Conservation (phyloP, 1,140 invertebrate species). For the Drosophila fuyamai region DNA sequence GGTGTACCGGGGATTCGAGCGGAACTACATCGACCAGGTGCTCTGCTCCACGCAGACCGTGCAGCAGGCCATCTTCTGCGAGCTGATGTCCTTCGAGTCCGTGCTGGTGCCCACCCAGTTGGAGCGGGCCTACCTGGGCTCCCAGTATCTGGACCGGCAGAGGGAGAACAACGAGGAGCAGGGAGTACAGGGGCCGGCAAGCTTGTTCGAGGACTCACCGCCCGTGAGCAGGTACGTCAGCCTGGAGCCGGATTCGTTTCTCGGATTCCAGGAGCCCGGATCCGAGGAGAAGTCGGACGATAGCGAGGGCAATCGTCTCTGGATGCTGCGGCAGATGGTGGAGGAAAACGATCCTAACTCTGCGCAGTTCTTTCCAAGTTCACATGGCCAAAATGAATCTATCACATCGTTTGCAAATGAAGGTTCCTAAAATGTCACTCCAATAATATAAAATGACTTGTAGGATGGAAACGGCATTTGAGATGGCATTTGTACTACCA, state of each 20-base stretch:
- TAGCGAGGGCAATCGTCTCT: background rate
- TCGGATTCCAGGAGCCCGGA: background rate
- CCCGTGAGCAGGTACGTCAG: constrained; percentile 1
- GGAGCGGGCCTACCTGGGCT: background rate
- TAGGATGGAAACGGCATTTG: background rate
- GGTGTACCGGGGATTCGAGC: constrained; percentile 40
- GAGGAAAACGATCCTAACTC: background rate
- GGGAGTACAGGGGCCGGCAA: background rate
- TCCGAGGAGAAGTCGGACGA: background rate
- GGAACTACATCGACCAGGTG: constrained; percentile 35
- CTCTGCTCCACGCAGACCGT: constrained; percentile 40
- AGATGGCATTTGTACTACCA: background rate
- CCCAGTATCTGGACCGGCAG: background rate
- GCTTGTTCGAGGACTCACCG: background rate
- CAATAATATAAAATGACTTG: background rate
- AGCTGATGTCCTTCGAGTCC: constrained; percentile 42
- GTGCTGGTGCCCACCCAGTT: background rate
- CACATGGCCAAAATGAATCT: background rate
- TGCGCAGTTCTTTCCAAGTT: background rate
- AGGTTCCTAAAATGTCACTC: background rate
- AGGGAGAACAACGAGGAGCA: background rate
- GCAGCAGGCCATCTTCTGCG: constrained; percentile 44
- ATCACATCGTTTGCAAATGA: background rate
- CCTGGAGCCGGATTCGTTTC: background rate
- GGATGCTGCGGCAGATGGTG: background rate